Evolutionary conservation across 2,113 vertebrate genomes (phyloP).

Genomic region (Trachemys scripta): DNA sequence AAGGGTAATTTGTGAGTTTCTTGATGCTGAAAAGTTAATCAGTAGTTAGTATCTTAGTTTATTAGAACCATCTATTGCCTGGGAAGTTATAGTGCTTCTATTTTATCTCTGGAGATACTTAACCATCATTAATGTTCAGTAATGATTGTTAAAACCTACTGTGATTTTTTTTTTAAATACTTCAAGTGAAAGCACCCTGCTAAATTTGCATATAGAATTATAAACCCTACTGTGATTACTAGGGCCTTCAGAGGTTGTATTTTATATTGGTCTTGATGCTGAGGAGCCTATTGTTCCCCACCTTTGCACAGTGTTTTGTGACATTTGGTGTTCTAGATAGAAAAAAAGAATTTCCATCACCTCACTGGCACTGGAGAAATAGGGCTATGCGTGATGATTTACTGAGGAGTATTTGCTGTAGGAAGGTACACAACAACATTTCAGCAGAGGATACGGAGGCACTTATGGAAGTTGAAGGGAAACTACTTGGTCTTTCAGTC

Average conservation of each 20-base stretch:
- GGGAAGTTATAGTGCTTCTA: neutral
- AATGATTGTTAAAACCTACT: conserved; percentile 66
- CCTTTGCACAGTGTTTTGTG: neutral
- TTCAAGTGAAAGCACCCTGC: neutral
- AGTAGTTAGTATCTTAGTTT: conserved; percentile 31
- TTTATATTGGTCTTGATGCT: neutral
- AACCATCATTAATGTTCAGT: neutral
- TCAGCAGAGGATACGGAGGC: neutral
- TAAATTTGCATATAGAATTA: neutral
- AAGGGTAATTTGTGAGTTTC: conserved; percentile 3
- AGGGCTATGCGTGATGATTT: neutral
- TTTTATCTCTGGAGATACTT: neutral
- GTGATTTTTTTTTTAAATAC: neutral
- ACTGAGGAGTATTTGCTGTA: neutral
- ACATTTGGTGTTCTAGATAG: neutral
- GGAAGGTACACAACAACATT: neutral
- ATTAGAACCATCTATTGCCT: conserved; percentile 12
- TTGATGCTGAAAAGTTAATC: conserved; percentile 56
- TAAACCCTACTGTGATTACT: neutral
- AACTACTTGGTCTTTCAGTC: neutral
- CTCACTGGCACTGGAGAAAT: neutral
- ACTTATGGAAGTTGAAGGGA: neutral
- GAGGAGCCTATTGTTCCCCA: neutral
- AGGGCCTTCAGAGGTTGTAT: neutral
- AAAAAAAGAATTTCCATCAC: neutral